Base-by-base conservation (phyloP, 2,113 vertebrate species). In the Butastur rufipennis region DNA sequence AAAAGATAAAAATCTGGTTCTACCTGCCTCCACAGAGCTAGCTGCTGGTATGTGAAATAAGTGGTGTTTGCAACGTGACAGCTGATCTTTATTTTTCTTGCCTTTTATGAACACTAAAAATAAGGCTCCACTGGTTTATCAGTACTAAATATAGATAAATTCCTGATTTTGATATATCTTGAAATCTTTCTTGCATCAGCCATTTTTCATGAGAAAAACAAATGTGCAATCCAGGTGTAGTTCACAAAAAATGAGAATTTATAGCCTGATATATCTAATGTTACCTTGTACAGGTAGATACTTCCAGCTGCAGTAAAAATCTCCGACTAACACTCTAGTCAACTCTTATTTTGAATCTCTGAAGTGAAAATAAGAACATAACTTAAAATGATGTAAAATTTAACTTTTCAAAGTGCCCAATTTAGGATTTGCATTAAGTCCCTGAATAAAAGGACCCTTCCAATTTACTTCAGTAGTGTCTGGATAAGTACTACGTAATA, bases 341-440 rank as follows among this genome's bases (percentile, higher is more conserved):
- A 81, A 27, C 8, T 95, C 23, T 86, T 93, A 27, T 75, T 97
- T 95, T 88, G 34, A 42, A 92, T 72, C 52, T 96, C 53, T 94
- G 59, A 91, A 90, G 21, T 94, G n/a, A 93, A 82, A 91, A 93
- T 71, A 38, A 7, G 9, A 89, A 65, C 1, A 4, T 73, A 70
- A 42, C 18, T 4, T 45, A 63, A 72, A 77, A 32, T 45, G 23
- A 53, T 32, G 21, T 66, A 53, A 81, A 88, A 70, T 27, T 25
- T 16, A 62, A 20, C n/a, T 48, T 81, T 88, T 71, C 67, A 47
- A 55, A 50, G 10, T 23, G 32, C 18, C 7, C 6, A 34, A 4
- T 67, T 78, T 80, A 55, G 42, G 14, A 53, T 62, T 77, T 86
- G 6, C 8, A 36, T 78, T 59, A 82, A 81, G 42, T 15, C 9